phyloP scores from a whole-genome alignment of 2,797 vertebrate species.

The Gambelia wislizenii region DNA sequence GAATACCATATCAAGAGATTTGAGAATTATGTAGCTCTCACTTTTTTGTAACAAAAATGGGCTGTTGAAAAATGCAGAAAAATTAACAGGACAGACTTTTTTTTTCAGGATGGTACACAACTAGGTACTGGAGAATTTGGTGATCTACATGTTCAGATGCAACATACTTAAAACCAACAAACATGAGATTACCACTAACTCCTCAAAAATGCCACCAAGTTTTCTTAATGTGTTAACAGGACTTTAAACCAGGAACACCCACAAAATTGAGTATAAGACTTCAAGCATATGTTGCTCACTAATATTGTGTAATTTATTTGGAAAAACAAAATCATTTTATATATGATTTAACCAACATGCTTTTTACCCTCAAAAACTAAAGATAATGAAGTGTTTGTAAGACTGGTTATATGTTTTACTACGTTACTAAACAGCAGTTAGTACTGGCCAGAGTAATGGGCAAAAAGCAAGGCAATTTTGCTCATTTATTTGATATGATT shows the following conservation, averaged over 20 bases:
- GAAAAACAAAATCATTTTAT: not conserved
- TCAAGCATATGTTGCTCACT: not conserved
- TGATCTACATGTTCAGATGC: not conserved
- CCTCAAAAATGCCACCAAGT: not conserved
- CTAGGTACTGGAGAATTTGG: not conserved
- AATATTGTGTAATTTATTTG: not conserved
- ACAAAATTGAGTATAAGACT: not conserved
- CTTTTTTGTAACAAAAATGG: not conserved
- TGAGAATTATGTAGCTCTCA: not conserved
- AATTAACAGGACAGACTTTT: not conserved
- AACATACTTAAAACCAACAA: not conserved
- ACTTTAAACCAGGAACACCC: not conserved
- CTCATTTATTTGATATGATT: not conserved
- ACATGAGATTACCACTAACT: not conserved
- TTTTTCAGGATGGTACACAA: not conserved
- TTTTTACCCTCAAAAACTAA: not conserved
- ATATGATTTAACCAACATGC: not conserved
- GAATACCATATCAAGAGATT: not conserved
- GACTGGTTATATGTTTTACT: not conserved
- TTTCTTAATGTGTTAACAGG: not conserved
- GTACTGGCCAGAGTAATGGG: not conserved
- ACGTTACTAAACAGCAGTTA: not conserved
- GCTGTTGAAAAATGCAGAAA: not conserved
- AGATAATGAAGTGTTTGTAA: not conserved
- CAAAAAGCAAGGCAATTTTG: not conserved